Evolutionary conservation across 1,140 invertebrate species (phyloP).

Genomic region (Thrips palmi): DNA sequence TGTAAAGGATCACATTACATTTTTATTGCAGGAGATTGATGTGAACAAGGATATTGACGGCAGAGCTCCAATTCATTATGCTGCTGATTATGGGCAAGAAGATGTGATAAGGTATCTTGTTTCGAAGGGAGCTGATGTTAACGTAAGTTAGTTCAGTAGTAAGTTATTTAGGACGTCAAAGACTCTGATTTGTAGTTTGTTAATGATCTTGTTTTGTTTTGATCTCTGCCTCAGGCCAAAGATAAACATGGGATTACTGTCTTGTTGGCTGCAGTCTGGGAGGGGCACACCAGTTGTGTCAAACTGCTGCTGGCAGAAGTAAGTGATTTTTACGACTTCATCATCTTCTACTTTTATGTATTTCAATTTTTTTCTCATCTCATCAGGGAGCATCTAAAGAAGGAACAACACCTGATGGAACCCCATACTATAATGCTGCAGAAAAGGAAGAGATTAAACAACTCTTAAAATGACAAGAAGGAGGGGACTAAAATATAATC

Average conservation of each 20-base stretch:
- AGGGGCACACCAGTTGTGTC: slow-evolving; percentile 83
- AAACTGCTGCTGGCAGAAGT: slow-evolving; percentile 70
- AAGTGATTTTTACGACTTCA: slow-evolving; percentile 18
- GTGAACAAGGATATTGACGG: slow-evolving; percentile 74
- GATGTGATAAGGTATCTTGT: slow-evolving; percentile 80
- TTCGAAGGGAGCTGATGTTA: slow-evolving; percentile 74
- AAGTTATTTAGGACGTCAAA: no score
- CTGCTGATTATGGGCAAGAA: slow-evolving; percentile 86
- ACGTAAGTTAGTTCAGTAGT: slow-evolving; percentile 73
- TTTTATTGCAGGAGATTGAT: slow-evolving; percentile 48
- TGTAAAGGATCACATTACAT: slow-evolving; percentile 12
- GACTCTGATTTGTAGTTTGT: no score
- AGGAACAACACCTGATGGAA: slow-evolving; percentile 71
- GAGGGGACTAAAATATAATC: no score
- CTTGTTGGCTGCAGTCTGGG: slow-evolving; percentile 85
- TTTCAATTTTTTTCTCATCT: slow-evolving; percentile 8
- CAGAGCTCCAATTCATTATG: slow-evolving; percentile 69
- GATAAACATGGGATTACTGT: slow-evolving; percentile 91
- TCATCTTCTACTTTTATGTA: slow-evolving; percentile 10
- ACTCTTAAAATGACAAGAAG: slow-evolving; percentile 32
- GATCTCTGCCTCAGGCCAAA: slow-evolving; percentile 38
- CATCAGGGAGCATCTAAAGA: slow-evolving; percentile 61
- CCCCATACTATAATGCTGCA: slow-evolving; percentile 67
- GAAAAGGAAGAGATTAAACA: slow-evolving; percentile 84
- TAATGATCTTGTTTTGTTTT: slow-evolving; percentile 9